A percentile compares a stretch with the other conserved stretches of the same genome.
Evolutionary conservation across 2,797 vertebrate genomes (phyloP).

Genomic region (Anas flavirostris): DNA sequence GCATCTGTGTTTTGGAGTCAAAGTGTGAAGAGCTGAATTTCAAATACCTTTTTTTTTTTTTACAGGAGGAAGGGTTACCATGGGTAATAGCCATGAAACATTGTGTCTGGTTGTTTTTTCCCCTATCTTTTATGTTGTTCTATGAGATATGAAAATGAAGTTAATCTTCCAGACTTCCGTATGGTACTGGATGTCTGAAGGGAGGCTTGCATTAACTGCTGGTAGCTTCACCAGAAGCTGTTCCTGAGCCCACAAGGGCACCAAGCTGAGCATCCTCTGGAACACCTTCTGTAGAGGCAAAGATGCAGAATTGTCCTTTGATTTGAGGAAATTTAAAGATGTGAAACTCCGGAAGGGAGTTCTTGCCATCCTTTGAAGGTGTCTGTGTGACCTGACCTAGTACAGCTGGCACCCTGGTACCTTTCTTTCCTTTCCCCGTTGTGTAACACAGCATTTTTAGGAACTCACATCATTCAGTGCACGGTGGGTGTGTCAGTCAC

Average conservation of each 20-base stretch:
- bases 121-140: background rate
- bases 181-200: background rate
- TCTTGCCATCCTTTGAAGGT: background rate
- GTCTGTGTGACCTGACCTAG: background rate
- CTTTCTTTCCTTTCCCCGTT: background rate
- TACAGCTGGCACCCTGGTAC: background rate
- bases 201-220: background rate
- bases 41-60: background rate
- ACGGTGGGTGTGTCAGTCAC: background rate
- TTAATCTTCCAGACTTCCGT: background rate
- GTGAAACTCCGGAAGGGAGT: background rate
- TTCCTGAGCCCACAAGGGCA: background rate
- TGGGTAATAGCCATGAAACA: background rate
- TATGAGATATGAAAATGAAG: background rate
- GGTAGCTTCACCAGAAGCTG: background rate
- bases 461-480: background rate
- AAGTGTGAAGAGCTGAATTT: background rate
- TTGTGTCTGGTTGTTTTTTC: background rate
- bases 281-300: background rate
- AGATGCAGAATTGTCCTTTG: background rate
- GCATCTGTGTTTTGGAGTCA: constrained; percentile 6
- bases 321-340: background rate
- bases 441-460: background rate
- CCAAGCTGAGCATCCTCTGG: background rate
- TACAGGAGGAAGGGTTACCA: background rate